These are phyloP conservation scores for Drosophila monieri DNA, from an alignment of 2,888 invertebrate species.

Conservation along the genomic window DNA sequence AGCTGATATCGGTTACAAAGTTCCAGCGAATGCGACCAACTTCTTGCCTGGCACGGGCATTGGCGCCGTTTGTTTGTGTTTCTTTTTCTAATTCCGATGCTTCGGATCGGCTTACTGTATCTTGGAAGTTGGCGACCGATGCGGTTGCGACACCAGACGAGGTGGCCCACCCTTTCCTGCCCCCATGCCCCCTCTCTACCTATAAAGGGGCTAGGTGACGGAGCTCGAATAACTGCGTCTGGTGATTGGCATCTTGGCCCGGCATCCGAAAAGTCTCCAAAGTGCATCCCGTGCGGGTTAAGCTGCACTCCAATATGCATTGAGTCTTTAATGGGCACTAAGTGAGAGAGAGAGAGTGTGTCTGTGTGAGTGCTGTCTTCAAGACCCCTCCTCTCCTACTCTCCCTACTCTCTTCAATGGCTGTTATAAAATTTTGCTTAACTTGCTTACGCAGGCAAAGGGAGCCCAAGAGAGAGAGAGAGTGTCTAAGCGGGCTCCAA, in stretches of 20 bases:
- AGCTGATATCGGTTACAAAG: slow-evolving; percentile 27
- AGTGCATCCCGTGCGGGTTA: not conserved
- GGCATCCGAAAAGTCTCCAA: not conserved
- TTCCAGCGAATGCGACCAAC: slow-evolving; percentile 25
- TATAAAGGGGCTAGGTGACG: no score
- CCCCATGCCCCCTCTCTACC: no score
- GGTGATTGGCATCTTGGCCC: not conserved
- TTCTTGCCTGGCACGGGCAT: slow-evolving; percentile 5
- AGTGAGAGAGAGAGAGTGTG: no score
- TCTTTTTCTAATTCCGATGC: slow-evolving; percentile 21
- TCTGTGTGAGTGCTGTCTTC: slow-evolving; percentile 43
- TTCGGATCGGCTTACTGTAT: slow-evolving; percentile 32
- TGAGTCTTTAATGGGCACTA: not conserved
- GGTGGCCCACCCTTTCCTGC: not conserved
- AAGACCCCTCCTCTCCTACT: slow-evolving; percentile 10
- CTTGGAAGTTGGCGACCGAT: slow-evolving; percentile 7
- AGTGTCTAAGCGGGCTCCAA: slow-evolving; percentile 12
- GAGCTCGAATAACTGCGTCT: no score
- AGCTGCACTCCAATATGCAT: not conserved
- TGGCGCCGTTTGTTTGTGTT: slow-evolving; percentile 1
- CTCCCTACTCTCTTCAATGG: not conserved
- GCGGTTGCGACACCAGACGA: not conserved
- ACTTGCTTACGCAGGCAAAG: slow-evolving; percentile 30
- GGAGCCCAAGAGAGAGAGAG: slow-evolving; percentile 5
- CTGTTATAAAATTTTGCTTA: slow-evolving; percentile 23